Conservation (phyloP, 2,113 vertebrate genomes). For the Rhynchopsitta pachyrhyncha region DNA sequence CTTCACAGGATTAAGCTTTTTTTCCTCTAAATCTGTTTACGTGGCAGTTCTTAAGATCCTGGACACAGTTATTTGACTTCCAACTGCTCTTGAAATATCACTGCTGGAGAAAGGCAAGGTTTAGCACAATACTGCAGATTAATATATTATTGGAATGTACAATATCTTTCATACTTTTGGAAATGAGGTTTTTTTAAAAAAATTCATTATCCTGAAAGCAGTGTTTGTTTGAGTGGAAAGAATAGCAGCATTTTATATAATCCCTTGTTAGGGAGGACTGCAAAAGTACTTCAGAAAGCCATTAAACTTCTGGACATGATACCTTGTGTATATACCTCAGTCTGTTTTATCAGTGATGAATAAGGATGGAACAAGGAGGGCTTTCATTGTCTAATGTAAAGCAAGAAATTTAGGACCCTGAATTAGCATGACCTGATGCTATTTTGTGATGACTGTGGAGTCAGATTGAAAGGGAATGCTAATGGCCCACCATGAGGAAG, state of each 20-base stretch:
- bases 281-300: neutral
- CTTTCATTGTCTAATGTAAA: neutral
- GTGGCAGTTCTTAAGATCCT: neutral
- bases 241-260: neutral
- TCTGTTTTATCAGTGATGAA: neutral
- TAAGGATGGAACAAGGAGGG: neutral
- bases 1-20: neutral
- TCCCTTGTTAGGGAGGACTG: neutral
- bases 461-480: neutral
- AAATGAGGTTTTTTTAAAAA: neutral
- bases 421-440: neutral
- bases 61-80: neutral
- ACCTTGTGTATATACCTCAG: neutral
- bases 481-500: neutral
- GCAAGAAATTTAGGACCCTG: neutral
- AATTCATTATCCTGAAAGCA: constrained; percentile 5
- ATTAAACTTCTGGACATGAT: neutral
- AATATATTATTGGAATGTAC: constrained; percentile 36
- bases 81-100: constrained; percentile 13
- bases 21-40: constrained; percentile 14
- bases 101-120: neutral
- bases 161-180: neutral
- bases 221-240: neutral
- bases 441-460: neutral
- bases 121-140: neutral